These are phyloP conservation scores for Dreissena polymorpha DNA, from an alignment of 1,140 invertebrate species.

Conservation along the genomic window DNA sequence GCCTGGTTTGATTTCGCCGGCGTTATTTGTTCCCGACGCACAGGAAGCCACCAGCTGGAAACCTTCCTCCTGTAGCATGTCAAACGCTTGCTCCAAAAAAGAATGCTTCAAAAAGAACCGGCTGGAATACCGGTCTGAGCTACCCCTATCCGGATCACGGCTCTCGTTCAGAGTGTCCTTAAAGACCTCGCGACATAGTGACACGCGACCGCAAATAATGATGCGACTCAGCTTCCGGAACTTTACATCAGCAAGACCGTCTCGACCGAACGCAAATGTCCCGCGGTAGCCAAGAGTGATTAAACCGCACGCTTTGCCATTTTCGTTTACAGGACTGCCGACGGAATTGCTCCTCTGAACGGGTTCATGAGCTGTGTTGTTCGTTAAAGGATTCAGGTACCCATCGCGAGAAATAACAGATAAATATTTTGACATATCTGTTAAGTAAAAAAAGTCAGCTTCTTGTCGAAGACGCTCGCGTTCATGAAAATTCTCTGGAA, in stretches of 20 bases:
- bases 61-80: constrained; percentile 96
- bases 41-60: constrained; percentile 85
- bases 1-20: constrained; percentile 93
- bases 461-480: constrained; percentile 93
- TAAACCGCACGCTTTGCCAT: constrained; percentile 83
- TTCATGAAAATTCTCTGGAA: constrained; percentile 98
- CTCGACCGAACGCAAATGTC: constrained; percentile 98
- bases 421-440: constrained; percentile 76
- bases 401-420: constrained; percentile 29
- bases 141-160: constrained; percentile 97
- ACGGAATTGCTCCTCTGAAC: constrained; percentile 58
- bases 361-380: no score
- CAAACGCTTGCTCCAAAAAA: constrained; percentile 98
- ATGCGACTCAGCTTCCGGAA: constrained; percentile 96
- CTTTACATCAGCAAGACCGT: constrained; percentile 97
- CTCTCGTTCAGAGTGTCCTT: constrained; percentile 99
- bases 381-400: not conserved
- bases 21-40: constrained; percentile 93
- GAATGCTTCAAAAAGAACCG: constrained; percentile 99
- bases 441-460: constrained; percentile 91
- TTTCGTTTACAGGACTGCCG: constrained; percentile 31
- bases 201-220: constrained; percentile 95
- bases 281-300: constrained; percentile 99
- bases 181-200: constrained; percentile 79
- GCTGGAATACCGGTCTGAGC: constrained; percentile 95